Evolutionary conservation across 2,797 vertebrate genomes (phyloP).

Genomic region (Leptatherina wallacei): DNA sequence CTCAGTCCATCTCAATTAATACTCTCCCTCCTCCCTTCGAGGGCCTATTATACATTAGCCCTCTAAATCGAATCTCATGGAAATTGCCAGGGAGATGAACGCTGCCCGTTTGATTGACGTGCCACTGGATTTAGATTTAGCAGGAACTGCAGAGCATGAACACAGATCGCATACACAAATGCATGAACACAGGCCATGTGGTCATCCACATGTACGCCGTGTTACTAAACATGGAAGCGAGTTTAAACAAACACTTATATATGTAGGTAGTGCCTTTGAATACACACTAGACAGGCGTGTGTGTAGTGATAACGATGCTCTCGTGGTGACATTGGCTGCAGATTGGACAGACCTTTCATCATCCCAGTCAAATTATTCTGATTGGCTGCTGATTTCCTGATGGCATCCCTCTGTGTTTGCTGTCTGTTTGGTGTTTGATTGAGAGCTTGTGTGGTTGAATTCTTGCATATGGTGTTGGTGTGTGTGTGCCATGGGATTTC

Average conservation of each 20-base stretch:
- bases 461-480: slow-evolving; percentile 70
- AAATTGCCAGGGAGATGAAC: slow-evolving; percentile 75
- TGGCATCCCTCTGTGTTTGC: slow-evolving; percentile 66
- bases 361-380: slow-evolving; percentile 86
- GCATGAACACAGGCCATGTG: slow-evolving; percentile 11
- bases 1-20: slow-evolving; percentile 81
- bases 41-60: slow-evolving; percentile 78
- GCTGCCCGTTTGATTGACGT: slow-evolving; percentile 74
- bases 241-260: slow-evolving; percentile 27
- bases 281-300: slow-evolving; percentile 19
- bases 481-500: slow-evolving; percentile 57
- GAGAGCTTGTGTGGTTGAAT: slow-evolving; percentile 64
- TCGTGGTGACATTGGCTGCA: slow-evolving; percentile 59
- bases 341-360: slow-evolving; percentile 82
- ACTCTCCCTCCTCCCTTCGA: slow-evolving; percentile 71
- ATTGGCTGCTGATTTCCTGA: slow-evolving; percentile 86
- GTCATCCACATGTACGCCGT: slow-evolving; percentile 23
- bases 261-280: slow-evolving; percentile 16
- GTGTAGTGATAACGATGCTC: slow-evolving; percentile 51
- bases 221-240: slow-evolving; percentile 15
- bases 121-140: slow-evolving; percentile 62
- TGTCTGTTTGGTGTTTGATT: slow-evolving; percentile 58
- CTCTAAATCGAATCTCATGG: slow-evolving; percentile 77
- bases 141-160: slow-evolving; percentile 42
- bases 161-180: slow-evolving; percentile 41